Evolutionary conservation across 2,797 vertebrate genomes (phyloP), one percentile per base, ranked within the genome.

Genomic region (Eleutherodactylus coqui): DNA sequence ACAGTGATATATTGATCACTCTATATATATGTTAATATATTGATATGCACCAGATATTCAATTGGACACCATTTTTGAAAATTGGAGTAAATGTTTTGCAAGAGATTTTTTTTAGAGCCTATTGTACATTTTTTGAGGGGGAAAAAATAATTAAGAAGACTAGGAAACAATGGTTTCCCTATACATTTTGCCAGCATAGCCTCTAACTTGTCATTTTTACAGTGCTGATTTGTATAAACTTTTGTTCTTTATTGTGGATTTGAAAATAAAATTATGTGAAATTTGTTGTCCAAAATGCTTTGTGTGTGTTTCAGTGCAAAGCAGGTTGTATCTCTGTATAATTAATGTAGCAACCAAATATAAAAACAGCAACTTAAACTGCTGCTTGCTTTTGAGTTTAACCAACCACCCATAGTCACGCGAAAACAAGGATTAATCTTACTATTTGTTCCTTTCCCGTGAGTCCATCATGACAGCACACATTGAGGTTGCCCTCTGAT

Each of bases 51-150:
- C 93, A 94, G 93, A 92, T 94, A 94, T 95, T 94, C 93, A 93
- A 94, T 93, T 93, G 93, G 91, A 92, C 93, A 93, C 92, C 92
- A 93, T 93, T 95, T 94, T 94, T 93, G 93, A 94, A 93, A n/a
- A 93, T 94, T 94, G 92, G 93, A 95, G 94, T 94, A 94, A 53
- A 55, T 14, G 94, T 95, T 95, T 95, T 95, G 91, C 91, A 95
- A 91, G 94, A 94, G 91, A 91, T 94, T 82, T 95, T 94, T 95
- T 94, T 94, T 94, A 93, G 90, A 94, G 99, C 98, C 97, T 96
- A 97, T 97, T 97, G 96, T 96, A 96, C 96, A 98, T 97, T 97
- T 98, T 98, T 98, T 96, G 97, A 98, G 97, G 97, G 97, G 94
- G 96, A 95, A n/a, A n/a, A n/a, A 93, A 96, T 55, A 77, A 91